A percentile compares a stretch with the other conserved stretches of the same genome.
Evolutionary conservation across 2,113 vertebrate genomes (phyloP).

Genomic region (Anarrhichthys ocellatus): DNA sequence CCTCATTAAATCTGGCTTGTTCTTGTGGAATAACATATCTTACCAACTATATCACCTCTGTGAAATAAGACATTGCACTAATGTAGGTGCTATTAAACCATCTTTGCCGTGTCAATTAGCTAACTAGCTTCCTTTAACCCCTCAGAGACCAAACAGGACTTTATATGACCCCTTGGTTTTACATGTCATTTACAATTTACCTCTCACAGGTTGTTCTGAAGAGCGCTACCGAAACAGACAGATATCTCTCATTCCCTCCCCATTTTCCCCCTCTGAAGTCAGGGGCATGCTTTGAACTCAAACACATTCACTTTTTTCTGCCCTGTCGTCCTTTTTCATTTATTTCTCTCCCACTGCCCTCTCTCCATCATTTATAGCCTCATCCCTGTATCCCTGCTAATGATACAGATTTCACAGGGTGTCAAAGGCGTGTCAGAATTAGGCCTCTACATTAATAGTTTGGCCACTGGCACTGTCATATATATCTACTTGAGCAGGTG

Average conservation of each 20-base stretch:
- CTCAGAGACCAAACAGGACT: constrained; percentile 75
- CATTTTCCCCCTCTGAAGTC: constrained; percentile 69
- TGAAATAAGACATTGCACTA: constrained; percentile 22
- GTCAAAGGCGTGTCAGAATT: constrained; percentile 67
- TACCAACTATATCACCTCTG: constrained; percentile 5
- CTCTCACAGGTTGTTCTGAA: constrained; percentile 64
- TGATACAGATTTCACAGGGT: constrained; percentile 75
- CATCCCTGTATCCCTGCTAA: constrained; percentile 60
- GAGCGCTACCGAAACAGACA: constrained; percentile 69
- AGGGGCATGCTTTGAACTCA: constrained; percentile 82
- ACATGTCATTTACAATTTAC: constrained; percentile 81
- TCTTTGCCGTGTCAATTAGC: constrained; percentile 55
- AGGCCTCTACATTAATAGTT: constrained; percentile 45
- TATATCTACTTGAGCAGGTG: constrained; percentile 55
- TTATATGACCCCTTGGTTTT: constrained; percentile 77
- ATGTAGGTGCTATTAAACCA: constrained; percentile 42
- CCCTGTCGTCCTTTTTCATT: constrained; percentile 56
- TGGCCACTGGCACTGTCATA: constrained; percentile 47
- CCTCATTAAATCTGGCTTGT: not conserved
- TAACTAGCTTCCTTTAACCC: constrained; percentile 64
- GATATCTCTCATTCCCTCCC: constrained; percentile 29
- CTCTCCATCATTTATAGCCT: constrained; percentile 65
- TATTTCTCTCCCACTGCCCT: constrained; percentile 59
- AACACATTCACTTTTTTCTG: constrained; percentile 68
- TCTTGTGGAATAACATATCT: not conserved